phyloP scores from a whole-genome alignment of 2,888 invertebrate genomes.

The Ophion slaviceki region DNA sequence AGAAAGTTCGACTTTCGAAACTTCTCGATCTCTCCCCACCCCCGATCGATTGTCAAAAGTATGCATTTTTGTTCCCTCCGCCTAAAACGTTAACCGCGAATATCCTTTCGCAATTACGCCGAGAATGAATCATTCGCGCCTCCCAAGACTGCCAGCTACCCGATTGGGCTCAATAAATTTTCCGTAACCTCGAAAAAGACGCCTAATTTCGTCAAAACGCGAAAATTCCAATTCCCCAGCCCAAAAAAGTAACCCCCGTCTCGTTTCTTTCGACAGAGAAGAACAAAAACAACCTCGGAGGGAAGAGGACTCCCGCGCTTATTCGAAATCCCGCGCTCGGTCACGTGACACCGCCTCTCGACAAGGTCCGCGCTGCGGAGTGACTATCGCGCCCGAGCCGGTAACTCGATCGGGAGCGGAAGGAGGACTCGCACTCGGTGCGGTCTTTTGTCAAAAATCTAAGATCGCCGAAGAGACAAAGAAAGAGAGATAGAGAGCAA shows the following conservation, averaged over 20 bases:
- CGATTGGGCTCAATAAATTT: neutral
- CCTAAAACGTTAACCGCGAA: too few relatives aligned
- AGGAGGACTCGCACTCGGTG: neutral
- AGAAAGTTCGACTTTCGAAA: slow-evolving; percentile 21
- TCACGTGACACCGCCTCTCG: neutral
- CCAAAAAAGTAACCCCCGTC: neutral
- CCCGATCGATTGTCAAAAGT: slow-evolving; percentile 41
- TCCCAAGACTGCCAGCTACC: slow-evolving; percentile 44
- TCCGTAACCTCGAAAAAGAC: neutral
- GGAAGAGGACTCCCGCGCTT: neutral
- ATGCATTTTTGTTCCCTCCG: neutral
- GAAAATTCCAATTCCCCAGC: neutral
- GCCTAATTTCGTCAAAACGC: neutral
- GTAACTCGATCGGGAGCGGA: neutral
- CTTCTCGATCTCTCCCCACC: slow-evolving; percentile 25
- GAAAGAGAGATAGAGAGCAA: neutral
- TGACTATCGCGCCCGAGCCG: neutral
- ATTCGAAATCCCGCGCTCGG: neutral
- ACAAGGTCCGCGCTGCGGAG: neutral
- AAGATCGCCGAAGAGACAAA: neutral
- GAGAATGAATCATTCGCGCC: slow-evolving; percentile 58
- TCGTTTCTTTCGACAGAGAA: neutral
- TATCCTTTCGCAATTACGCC: slow-evolving; percentile 34
- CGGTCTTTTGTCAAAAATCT: neutral
- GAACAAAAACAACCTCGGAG: neutral